These are phyloP conservation scores for Hydrochoerus hydrochaeris DNA, from an alignment of 2,113 vertebrate species.

Conservation along the genomic window DNA sequence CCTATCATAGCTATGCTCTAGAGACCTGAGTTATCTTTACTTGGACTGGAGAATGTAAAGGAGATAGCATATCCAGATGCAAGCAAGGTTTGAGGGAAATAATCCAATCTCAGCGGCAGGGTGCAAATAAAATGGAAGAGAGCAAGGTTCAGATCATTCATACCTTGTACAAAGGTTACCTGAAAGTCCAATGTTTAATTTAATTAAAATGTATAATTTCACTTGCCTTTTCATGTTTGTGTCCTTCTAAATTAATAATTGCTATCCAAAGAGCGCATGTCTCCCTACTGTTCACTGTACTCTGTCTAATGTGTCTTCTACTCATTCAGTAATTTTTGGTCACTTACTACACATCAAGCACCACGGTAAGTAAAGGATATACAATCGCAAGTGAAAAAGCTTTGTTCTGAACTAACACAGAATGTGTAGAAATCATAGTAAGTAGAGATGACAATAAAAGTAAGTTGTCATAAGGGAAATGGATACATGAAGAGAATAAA, in stretches of 20 bases:
- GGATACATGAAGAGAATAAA: neutral
- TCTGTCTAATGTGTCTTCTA: neutral
- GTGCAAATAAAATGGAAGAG: neutral
- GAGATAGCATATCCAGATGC: neutral
- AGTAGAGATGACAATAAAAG: neutral
- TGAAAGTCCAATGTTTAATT: neutral
- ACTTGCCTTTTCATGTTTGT: neutral
- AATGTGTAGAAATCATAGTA: neutral
- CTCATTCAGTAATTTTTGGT: neutral
- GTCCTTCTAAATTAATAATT: neutral
- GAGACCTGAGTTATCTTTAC: neutral
- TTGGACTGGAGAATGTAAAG: neutral
- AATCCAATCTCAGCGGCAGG: neutral
- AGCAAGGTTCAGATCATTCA: neutral
- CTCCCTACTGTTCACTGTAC: neutral
- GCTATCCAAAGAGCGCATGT: neutral
- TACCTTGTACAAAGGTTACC: neutral
- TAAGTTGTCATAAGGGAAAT: neutral
- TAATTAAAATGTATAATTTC: neutral
- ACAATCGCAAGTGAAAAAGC: neutral
- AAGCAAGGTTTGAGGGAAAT: neutral
- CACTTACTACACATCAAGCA: neutral
- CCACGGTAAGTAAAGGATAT: accelerated
- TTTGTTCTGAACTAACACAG: neutral
- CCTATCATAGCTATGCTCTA: neutral